phyloP scores from a whole-genome alignment of 2,888 invertebrate species.

The Parnassius smintheus region DNA sequence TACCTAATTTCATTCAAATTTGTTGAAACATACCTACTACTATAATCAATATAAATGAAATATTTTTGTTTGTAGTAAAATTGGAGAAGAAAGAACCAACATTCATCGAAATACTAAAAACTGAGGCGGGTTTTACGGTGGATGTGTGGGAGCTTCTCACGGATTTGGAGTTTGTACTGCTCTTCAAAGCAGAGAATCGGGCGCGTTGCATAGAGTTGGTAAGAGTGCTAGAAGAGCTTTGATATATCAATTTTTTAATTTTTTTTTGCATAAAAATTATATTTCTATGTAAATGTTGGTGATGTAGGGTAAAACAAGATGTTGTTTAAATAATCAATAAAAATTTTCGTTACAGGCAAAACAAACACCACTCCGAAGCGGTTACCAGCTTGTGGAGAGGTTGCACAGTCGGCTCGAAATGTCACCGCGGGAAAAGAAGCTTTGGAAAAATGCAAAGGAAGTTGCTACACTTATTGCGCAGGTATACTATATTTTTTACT shows the following conservation, averaged over 20 bases:
- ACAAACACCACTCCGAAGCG: conserved; percentile 54
- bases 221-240: conserved; percentile 31
- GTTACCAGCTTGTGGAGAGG: conserved; percentile 61
- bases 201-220: conserved; percentile 67
- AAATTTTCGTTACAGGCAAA: conserved; percentile 53
- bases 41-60: neutral
- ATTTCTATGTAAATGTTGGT: too few species aligned
- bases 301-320: too few species aligned
- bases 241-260: too few species aligned
- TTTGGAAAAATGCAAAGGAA: conserved; percentile 74
- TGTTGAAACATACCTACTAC: too few species aligned
- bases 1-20: too few species aligned
- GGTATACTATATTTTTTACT: conserved; percentile 39
- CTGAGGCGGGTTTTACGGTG: conserved; percentile 61
- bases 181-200: conserved; percentile 57
- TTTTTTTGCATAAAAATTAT: too few species aligned
- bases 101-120: conserved; percentile 48
- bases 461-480: conserved; percentile 71
- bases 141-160: conserved; percentile 64
- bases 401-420: conserved; percentile 57
- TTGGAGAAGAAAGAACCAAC: conserved; percentile 32
- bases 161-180: conserved; percentile 67
- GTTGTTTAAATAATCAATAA: too few species aligned
- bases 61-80: conserved; percentile 35
- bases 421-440: conserved; percentile 63